A percentile compares a stretch with the other conserved stretches of the same genome.
Conservation (phyloP, 1,140 invertebrate genomes). For the Bombyx mori region DNA sequence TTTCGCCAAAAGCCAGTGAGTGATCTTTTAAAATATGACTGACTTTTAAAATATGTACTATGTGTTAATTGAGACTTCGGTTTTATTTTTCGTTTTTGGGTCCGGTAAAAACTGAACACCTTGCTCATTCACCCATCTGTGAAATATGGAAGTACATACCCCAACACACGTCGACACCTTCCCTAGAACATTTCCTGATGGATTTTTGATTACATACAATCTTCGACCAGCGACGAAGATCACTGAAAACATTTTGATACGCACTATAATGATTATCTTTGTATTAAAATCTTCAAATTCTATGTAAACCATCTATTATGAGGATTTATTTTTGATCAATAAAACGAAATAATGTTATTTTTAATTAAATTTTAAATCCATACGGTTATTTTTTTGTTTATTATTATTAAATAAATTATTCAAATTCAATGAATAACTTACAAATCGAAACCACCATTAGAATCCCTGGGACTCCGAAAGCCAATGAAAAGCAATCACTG, state of each 20-base stretch:
- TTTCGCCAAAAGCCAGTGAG: too few relatives aligned
- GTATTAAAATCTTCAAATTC: too few relatives aligned
- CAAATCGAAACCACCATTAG: conserved; percentile 87
- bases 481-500: conserved; percentile 88
- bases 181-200: conserved; percentile 86
- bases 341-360: too few relatives aligned
- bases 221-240: conserved; percentile 85
- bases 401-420: not conserved
- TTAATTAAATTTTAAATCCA: too few relatives aligned
- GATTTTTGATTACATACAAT: conserved; percentile 83
- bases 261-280: not conserved
- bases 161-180: conserved; percentile 82
- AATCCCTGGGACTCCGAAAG: conserved; percentile 92
- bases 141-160: conserved; percentile 74
- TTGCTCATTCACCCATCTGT: too few relatives aligned
- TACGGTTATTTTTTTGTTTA: not conserved
- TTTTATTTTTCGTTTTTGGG: too few relatives aligned
- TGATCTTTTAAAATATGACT: too few relatives aligned
- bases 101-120: too few relatives aligned
- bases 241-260: conserved; percentile 69
- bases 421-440: conserved; percentile 56
- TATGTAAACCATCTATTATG: too few relatives aligned
- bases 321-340: too few relatives aligned
- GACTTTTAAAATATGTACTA: too few relatives aligned
- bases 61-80: too few relatives aligned